phyloP scores from a whole-genome alignment of 2,888 invertebrate genomes.

The Lysandra coridon region DNA sequence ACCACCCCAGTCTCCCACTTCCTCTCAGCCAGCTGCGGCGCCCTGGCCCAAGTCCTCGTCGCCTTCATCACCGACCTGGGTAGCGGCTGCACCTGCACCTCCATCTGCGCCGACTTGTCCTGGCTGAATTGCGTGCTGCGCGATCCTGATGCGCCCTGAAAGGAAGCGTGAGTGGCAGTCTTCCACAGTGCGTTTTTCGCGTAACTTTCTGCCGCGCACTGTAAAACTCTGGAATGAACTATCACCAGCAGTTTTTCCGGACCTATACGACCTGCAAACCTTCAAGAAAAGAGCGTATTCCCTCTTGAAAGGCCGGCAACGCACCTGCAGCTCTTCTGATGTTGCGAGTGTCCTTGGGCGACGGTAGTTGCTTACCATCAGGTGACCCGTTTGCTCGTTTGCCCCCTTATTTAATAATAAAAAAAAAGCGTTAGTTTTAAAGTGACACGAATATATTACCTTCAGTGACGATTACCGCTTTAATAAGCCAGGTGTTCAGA shows the following conservation, averaged over 20 bases:
- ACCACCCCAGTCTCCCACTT: slow-evolving; percentile 63
- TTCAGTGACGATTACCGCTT: neutral
- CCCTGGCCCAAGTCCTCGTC: neutral
- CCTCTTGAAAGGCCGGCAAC: no score
- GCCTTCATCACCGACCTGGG: neutral
- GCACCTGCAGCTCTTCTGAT: no score
- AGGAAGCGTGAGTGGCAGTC: neutral
- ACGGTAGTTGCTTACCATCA: no score
- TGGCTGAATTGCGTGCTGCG: neutral
- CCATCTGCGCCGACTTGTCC: neutral
- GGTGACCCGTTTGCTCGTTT: no score
- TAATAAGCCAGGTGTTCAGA: neutral
- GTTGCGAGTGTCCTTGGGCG: no score
- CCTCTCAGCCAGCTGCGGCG: neutral
- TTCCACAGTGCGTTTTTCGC: no score
- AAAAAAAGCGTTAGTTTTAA: neutral
- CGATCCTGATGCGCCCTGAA: neutral
- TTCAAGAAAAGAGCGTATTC: no score
- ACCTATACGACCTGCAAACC: no score
- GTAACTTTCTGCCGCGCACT: no score
- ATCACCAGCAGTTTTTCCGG: no score
- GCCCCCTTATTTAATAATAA: no score
- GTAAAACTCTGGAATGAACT: no score
- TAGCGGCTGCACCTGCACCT: neutral
- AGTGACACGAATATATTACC: neutral